These are phyloP conservation scores for Nettapus auritus DNA, from an alignment of 2,113 vertebrate species.

Conservation along the genomic window DNA sequence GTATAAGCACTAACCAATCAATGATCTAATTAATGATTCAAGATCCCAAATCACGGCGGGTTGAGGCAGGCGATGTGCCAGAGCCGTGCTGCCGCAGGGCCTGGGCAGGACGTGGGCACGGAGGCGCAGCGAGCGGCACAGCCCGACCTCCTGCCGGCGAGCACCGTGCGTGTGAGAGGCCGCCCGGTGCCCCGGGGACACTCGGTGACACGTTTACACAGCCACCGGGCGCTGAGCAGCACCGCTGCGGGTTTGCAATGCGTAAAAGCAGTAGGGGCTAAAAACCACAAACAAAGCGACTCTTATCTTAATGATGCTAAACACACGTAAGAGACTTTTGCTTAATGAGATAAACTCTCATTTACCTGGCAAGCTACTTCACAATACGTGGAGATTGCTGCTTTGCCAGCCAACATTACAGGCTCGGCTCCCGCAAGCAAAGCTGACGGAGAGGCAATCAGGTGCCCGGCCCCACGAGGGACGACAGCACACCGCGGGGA, in stretches of 20 bases:
- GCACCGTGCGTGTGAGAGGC: rapidly evolving
- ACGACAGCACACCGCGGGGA: rapidly evolving
- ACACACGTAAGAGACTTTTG: rapidly evolving
- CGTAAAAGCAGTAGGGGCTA: background rate
- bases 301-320: background rate
- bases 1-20: background rate
- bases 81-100: background rate
- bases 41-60: background rate
- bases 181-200: rapidly evolving
- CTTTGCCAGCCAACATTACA: background rate
- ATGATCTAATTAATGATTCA: background rate
- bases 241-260: background rate
- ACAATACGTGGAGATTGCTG: rapidly evolving
- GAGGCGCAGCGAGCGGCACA: background rate
- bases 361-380: background rate
- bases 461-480: background rate
- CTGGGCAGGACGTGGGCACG: rapidly evolving
- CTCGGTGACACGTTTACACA: background rate
- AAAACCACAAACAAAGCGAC: background rate
- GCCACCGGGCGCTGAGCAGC: background rate
- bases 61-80: rapidly evolving
- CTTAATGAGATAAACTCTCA: background rate
- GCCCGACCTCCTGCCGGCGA: background rate
- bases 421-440: background rate
- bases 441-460: background rate